A percentile compares a stretch with the other conserved stretches of the same genome.
phyloP scores from a whole-genome alignment of 2,888 invertebrate genomes.

The Hesperia comma region DNA sequence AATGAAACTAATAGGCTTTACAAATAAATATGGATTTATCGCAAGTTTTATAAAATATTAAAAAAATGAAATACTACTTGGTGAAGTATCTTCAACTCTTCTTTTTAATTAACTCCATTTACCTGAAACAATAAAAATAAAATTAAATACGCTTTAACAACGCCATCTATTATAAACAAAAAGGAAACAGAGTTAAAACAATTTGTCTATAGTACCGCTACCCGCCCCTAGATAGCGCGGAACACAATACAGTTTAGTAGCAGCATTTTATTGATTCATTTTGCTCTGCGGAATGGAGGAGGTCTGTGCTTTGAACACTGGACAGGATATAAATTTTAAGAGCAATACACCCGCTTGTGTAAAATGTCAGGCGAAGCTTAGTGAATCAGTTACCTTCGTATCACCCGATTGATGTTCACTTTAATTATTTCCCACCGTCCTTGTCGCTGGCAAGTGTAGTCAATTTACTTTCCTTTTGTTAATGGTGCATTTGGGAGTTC shows the following conservation, averaged over 20 bases:
- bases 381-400: background rate
- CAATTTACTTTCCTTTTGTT: conserved; percentile 12
- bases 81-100: background rate
- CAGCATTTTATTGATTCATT: conserved; percentile 30
- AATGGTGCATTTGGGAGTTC: no score
- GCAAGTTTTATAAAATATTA: no score
- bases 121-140: conserved; percentile 38
- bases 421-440: background rate
- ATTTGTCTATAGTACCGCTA: conserved; percentile 42
- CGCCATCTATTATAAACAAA: conserved; percentile 49
- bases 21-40: no score
- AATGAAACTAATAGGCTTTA: no score
- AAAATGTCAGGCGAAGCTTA: conserved; percentile 21
- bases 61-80: no score
- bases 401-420: conserved; percentile 14
- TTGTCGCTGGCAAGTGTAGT: conserved; percentile 11
- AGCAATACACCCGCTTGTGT: conserved; percentile 12
- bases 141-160: conserved; percentile 34
- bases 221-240: conserved; percentile 49
- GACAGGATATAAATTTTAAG: conserved; percentile 16
- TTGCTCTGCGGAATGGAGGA: conserved; percentile 12
- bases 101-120: background rate
- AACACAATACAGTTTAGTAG: conserved; percentile 20
- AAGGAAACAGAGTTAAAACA: conserved; percentile 10
- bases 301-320: conserved; percentile 7